Evolutionary conservation across 2,113 vertebrate species (phyloP).

Genomic region (Eubucco bourcierii): DNA sequence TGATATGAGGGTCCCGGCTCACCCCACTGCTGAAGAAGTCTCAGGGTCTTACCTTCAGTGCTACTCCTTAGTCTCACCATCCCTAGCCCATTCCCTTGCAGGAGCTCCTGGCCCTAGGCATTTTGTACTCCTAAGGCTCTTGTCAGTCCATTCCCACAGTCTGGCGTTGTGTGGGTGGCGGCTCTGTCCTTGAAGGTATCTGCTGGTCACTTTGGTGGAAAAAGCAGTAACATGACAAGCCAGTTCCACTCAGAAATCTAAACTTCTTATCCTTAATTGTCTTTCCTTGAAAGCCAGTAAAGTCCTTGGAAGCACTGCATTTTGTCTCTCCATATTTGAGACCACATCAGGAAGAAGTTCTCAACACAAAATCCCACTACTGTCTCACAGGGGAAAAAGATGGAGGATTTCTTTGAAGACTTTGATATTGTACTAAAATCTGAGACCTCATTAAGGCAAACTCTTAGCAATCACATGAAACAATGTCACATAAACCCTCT

Average conservation of each 20-base stretch:
- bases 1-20: not conserved
- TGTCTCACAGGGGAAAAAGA: not conserved
- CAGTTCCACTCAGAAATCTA: not conserved
- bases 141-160: fast-evolving
- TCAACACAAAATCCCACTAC: not conserved
- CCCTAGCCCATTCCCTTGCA: not conserved
- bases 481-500: not conserved
- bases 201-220: not conserved
- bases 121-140: not conserved
- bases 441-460: not conserved
- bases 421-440: not conserved
- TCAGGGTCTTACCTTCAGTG: not conserved
- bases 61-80: not conserved
- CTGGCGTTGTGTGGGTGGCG: not conserved
- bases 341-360: not conserved
- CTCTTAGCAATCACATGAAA: not conserved
- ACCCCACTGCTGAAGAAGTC: not conserved
- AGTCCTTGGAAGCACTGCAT: not conserved
- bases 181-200: not conserved
- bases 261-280: not conserved
- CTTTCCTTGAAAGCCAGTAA: not conserved
- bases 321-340: not conserved
- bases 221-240: not conserved
- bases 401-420: not conserved
- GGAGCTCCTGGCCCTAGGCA: not conserved